Evolutionary conservation across 2,888 invertebrate species (phyloP), one percentile per base, ranked within the genome.

Genomic region (Troides oblongomaculatus): DNA sequence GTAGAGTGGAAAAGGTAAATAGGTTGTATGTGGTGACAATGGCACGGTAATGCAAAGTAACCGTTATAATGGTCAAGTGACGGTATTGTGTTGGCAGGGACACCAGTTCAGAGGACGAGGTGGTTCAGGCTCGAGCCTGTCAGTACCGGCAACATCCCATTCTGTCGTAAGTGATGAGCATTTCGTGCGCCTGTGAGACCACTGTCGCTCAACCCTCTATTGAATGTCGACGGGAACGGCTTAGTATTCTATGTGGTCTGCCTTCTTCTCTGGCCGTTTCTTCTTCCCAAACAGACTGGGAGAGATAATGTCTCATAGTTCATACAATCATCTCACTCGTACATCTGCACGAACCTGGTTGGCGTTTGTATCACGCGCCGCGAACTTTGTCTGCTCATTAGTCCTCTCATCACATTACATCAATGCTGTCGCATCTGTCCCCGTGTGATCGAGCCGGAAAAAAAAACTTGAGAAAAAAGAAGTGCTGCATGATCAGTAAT

Each of bases 61-160:
- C 70, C 71, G 71, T 75, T 74, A 81, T 78, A 77, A 81, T 71
- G 79, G 79, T 80, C 78, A 81, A 82, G 84, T 88, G 85, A 87
- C 77, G 74, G 80, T 85, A 77, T 86, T 89, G 81, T 92, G 87
- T 91, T 86, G 87, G 78, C 93, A 94, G 94, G 94, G 93, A 81
- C 90, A 93, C 89, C 94, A 94, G 93, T 93, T 93, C 93, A 93
- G 94, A 88, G 94, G 94, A 86, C 93, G 94, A 81, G 94, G 94
- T 92, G 94, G 94, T 84, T 94, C 94, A 93, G 96, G 96, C 94
- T 96, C 96, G 93, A 96, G 96, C 93, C 94, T 96, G 90, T 96
- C 96, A 92, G 96, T 96, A 94, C 96, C 96, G 90, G 95, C 96
- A 84, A 93, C 95, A 86, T 96, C 94, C 83, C 94, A 93, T 84